These are phyloP conservation scores for Paguma larvata DNA, from an alignment of 2,797 vertebrate genomes.

Conservation along the genomic window DNA sequence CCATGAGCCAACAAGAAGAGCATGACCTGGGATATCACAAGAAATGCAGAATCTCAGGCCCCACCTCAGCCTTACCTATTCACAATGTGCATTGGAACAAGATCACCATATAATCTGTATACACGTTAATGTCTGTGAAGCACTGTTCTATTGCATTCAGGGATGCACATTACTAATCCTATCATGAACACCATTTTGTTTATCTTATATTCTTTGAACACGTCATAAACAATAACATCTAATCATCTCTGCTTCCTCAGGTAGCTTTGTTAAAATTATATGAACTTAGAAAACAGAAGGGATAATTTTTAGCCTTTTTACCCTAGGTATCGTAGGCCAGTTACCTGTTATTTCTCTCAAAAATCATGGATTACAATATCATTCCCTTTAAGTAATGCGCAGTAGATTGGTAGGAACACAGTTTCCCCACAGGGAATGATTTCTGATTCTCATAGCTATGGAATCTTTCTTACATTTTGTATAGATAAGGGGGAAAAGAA, in stretches of 20 bases:
- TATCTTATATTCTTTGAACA: neutral
- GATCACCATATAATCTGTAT: neutral
- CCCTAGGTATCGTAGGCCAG: neutral
- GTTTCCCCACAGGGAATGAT: neutral
- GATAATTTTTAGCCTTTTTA: neutral
- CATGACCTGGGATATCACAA: neutral
- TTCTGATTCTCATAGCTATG: slow-evolving; percentile 49
- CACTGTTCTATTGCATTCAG: neutral
- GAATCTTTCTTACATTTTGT: slow-evolving; percentile 44
- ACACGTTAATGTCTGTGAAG: neutral
- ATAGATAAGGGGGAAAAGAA: slow-evolving; percentile 5
- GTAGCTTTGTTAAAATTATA: slow-evolving; percentile 46
- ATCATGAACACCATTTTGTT: neutral
- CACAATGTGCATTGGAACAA: neutral
- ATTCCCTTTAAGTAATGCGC: slow-evolving; percentile 33
- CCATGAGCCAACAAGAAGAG: neutral
- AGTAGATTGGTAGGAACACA: slow-evolving; percentile 32
- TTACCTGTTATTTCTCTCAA: slow-evolving; percentile 13
- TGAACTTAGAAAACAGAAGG: neutral
- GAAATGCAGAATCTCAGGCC: neutral
- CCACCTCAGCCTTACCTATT: neutral
- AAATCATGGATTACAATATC: neutral
- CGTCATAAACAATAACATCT: slow-evolving; percentile 23
- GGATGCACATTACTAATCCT: neutral
- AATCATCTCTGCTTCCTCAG: slow-evolving; percentile 23